Conservation (phyloP, 2,113 vertebrate species). For the Petaurus breviceps region DNA sequence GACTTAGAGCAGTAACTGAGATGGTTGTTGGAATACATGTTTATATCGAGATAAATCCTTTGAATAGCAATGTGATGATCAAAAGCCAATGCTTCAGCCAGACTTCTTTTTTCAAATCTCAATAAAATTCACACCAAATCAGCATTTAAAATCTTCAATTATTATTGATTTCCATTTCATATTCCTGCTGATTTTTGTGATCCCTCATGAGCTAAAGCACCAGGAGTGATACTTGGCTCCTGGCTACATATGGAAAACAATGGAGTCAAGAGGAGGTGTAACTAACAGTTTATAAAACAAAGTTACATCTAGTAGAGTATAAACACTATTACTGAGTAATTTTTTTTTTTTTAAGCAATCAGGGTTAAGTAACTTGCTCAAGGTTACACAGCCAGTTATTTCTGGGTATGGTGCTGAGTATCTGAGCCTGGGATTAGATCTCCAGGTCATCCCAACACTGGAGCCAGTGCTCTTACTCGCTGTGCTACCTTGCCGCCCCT, state of each 20-base stretch:
- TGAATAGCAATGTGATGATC: constrained; percentile 24
- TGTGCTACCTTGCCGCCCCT: too few relatives aligned
- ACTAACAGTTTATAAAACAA: background rate
- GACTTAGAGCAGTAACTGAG: constrained; percentile 67
- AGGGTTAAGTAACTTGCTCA: too few relatives aligned
- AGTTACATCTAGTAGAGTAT: background rate
- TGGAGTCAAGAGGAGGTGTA: background rate
- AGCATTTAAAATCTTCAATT: background rate
- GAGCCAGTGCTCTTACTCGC: too few relatives aligned
- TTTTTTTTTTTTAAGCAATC: too few relatives aligned
- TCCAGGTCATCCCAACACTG: too few relatives aligned
- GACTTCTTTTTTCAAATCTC: background rate
- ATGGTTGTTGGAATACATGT: constrained; percentile 37
- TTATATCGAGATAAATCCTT: constrained; percentile 50
- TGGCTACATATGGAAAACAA: background rate
- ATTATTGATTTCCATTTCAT: background rate
- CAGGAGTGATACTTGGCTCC: background rate
- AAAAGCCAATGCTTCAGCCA: constrained; percentile 46
- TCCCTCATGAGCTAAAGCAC: background rate
- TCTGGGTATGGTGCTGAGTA: too few relatives aligned
- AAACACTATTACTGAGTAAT: background rate
- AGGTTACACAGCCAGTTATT: too few relatives aligned
- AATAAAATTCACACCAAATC: background rate
- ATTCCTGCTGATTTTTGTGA: background rate
- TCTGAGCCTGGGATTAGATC: too few relatives aligned